These are phyloP conservation scores for Odontothrips loti DNA, from an alignment of 2,888 invertebrate species.

Conservation along the genomic window DNA sequence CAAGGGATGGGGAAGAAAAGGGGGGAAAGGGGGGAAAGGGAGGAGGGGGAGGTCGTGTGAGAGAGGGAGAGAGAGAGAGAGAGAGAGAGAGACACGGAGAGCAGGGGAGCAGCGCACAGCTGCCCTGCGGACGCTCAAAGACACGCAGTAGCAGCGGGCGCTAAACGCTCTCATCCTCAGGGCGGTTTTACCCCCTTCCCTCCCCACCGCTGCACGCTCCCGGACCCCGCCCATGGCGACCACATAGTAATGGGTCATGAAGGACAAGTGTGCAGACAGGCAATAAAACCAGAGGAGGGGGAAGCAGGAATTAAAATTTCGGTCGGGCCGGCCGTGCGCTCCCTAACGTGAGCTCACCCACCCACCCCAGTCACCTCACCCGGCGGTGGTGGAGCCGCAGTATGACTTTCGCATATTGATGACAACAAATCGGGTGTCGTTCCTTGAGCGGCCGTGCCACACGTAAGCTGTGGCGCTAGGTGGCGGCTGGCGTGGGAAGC, in stretches of 20 bases:
- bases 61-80: background rate
- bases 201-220: background rate
- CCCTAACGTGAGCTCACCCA: too few species aligned
- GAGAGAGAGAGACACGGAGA: background rate
- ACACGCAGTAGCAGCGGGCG: background rate
- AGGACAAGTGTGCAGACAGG: background rate
- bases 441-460: too few species aligned
- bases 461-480: too few species aligned
- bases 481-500: too few species aligned
- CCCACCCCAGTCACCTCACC: too few species aligned
- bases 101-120: background rate
- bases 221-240: background rate
- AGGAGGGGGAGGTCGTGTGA: background rate
- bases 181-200: background rate
- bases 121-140: background rate
- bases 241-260: constrained; percentile 11
- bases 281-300: background rate
- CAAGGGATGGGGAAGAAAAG: background rate
- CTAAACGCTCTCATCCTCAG: constrained; percentile 6
- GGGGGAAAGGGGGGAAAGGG: background rate
- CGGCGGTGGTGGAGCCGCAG: too few species aligned
- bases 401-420: too few species aligned
- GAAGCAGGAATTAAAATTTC: background rate
- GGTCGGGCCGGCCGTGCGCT: background rate
- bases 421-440: too few species aligned